These are phyloP conservation scores for Mastacembelus armatus DNA, from an alignment of 2,797 vertebrate genomes.

Conservation along the genomic window DNA sequence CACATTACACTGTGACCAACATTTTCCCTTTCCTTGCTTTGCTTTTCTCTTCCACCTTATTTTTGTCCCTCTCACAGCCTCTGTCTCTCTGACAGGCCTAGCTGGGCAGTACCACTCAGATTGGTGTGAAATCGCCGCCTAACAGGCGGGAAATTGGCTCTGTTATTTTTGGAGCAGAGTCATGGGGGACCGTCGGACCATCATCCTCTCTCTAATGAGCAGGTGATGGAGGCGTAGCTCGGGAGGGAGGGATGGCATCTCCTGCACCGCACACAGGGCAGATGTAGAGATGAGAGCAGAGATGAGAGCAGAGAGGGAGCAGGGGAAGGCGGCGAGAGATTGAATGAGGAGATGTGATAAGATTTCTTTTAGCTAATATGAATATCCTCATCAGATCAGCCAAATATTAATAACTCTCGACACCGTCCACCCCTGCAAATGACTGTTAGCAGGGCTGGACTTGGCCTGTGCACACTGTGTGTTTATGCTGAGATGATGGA, in stretches of 20 bases:
- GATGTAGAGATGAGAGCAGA: constrained; percentile 52
- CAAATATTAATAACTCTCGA: constrained; percentile 44
- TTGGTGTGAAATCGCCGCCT: constrained; percentile 86
- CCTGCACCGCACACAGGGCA: constrained; percentile 45
- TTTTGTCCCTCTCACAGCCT: constrained; percentile 16
- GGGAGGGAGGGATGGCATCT: constrained; percentile 28
- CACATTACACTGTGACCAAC: constrained; percentile 60
- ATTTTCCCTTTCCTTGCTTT: constrained; percentile 39
- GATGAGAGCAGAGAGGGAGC: neutral
- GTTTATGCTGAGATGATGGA: constrained; percentile 33
- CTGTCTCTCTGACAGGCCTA: constrained; percentile 56
- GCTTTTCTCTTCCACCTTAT: constrained; percentile 47
- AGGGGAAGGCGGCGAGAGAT: constrained; percentile 23
- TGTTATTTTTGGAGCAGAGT: constrained; percentile 86
- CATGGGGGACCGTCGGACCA: constrained; percentile 74
- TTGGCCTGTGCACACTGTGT: constrained; percentile 29
- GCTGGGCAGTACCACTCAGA: constrained; percentile 76
- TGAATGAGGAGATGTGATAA: neutral
- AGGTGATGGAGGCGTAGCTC: constrained; percentile 74
- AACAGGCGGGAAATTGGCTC: constrained; percentile 86
- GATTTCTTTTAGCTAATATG: constrained; percentile 1
- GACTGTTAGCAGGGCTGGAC: constrained; percentile 18
- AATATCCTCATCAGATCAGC: constrained; percentile 44
- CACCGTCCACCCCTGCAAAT: constrained; percentile 22
- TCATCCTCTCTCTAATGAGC: constrained; percentile 80